Evolutionary conservation across 2,888 invertebrate species (phyloP).

Genomic region (Gari tellinella): DNA sequence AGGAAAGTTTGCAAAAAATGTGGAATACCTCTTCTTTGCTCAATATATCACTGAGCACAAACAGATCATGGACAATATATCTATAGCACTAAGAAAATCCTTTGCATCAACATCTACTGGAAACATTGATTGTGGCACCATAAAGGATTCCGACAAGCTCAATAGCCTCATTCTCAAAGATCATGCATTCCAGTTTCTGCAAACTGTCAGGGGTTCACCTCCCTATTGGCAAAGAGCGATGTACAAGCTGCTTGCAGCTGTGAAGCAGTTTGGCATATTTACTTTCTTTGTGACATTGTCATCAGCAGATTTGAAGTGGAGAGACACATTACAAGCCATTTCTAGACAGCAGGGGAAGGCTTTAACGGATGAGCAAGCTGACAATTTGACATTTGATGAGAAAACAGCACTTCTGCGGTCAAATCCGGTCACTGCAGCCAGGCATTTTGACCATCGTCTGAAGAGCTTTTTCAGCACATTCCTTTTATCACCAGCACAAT

Average conservation of each 20-base stretch:
- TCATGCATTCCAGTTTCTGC: slow-evolving; percentile 51
- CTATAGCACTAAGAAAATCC: slow-evolving; percentile 40
- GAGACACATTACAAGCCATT: slow-evolving; percentile 59
- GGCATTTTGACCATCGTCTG: slow-evolving; percentile 64
- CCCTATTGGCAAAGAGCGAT: slow-evolving; percentile 56
- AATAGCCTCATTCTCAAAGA: slow-evolving; percentile 36
- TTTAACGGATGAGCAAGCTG: slow-evolving; percentile 37
- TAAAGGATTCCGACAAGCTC: slow-evolving; percentile 34
- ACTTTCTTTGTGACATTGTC: slow-evolving; percentile 63
- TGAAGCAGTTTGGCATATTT: slow-evolving; percentile 25
- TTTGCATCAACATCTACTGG: neutral
- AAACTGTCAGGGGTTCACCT: slow-evolving; percentile 46
- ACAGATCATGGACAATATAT: slow-evolving; percentile 35
- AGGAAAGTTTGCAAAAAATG: slow-evolving; percentile 37
- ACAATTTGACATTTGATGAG: slow-evolving; percentile 56
- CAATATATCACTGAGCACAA: slow-evolving; percentile 46
- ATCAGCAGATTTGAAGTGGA: slow-evolving; percentile 68
- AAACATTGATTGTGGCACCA: slow-evolving; percentile 19
- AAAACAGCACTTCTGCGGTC: slow-evolving; percentile 45
- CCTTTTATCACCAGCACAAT: too few species aligned
- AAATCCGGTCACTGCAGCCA: slow-evolving; percentile 66
- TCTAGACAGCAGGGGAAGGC: slow-evolving; percentile 42
- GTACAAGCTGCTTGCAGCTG: slow-evolving; percentile 60
- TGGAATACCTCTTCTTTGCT: slow-evolving; percentile 45
- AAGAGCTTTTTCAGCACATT: slow-evolving; percentile 52